Evolutionary conservation across 2,888 invertebrate species (phyloP).

Genomic region (Meteorus colon): DNA sequence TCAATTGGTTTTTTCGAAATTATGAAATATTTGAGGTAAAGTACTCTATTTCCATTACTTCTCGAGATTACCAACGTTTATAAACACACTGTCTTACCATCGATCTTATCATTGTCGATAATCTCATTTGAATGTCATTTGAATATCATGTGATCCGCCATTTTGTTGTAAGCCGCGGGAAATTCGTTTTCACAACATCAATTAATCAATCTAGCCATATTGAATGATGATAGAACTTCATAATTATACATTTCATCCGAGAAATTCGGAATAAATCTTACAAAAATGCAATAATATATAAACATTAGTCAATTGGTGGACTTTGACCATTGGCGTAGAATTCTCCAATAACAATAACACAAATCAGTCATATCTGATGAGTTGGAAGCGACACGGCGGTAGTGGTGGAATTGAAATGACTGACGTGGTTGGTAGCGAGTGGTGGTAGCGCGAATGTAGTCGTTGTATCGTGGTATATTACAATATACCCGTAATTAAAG

Average conservation of each 20-base stretch:
- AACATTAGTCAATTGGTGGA: background rate
- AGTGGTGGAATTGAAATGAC: conserved; percentile 51
- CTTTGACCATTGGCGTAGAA: background rate
- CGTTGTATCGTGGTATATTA: conserved; percentile 50
- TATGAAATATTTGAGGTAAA: too few relatives aligned
- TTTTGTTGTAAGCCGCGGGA: background rate
- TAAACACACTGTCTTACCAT: too few relatives aligned
- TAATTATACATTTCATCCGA: background rate
- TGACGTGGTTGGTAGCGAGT: conserved; percentile 66
- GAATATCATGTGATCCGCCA: too few relatives aligned
- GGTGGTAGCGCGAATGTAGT: conserved; percentile 55
- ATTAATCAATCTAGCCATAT: background rate
- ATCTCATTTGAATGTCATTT: too few relatives aligned
- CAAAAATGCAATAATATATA: background rate
- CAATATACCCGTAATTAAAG: conserved; percentile 39
- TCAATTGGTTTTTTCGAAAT: too few relatives aligned
- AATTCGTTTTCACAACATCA: background rate
- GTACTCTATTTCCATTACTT: too few relatives aligned
- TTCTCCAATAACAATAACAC: background rate
- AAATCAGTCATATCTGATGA: conserved; percentile 23
- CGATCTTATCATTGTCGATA: too few relatives aligned
- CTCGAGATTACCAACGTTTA: too few relatives aligned
- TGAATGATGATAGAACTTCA: background rate
- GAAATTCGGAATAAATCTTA: background rate
- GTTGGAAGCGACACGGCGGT: conserved; percentile 28